phyloP scores from a whole-genome alignment of 2,113 vertebrate genomes.

The Cromileptes altivelis region DNA sequence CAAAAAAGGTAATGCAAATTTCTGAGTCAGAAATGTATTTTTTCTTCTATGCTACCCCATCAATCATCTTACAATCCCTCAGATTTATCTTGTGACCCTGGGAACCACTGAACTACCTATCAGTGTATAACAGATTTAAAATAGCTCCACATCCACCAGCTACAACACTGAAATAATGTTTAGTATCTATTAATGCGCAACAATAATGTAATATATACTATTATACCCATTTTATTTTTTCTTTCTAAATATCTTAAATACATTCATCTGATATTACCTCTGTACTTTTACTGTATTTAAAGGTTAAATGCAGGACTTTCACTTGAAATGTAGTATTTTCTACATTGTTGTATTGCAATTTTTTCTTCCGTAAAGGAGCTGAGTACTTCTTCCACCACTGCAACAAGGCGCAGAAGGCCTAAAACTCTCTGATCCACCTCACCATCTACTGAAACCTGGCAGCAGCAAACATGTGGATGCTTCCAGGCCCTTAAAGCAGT shows the following conservation, averaged over 20 bases:
- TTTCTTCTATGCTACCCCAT: neutral
- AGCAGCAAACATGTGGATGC: conserved; percentile 37
- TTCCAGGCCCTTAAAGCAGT: conserved; percentile 56
- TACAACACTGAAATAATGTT: neutral
- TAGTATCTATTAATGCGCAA: neutral
- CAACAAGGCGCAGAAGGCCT: neutral
- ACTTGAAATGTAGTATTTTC: neutral
- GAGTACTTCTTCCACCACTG: conserved; percentile 8
- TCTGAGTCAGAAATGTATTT: neutral
- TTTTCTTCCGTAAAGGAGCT: neutral
- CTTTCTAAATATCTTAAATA: neutral
- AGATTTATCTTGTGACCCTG: neutral
- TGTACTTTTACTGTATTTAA: neutral
- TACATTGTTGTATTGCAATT: neutral
- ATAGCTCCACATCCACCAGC: neutral
- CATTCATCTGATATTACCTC: neutral
- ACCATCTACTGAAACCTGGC: conserved; percentile 47
- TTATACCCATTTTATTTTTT: neutral
- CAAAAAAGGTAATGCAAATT: no score
- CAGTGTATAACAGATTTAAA: neutral
- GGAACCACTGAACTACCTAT: neutral
- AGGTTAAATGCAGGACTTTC: neutral
- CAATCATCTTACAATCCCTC: neutral
- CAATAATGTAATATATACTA: neutral
- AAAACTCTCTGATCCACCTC: conserved; percentile 49